Evolutionary conservation across 2,888 invertebrate species (phyloP).

Genomic region (Amitus sp.): DNA sequence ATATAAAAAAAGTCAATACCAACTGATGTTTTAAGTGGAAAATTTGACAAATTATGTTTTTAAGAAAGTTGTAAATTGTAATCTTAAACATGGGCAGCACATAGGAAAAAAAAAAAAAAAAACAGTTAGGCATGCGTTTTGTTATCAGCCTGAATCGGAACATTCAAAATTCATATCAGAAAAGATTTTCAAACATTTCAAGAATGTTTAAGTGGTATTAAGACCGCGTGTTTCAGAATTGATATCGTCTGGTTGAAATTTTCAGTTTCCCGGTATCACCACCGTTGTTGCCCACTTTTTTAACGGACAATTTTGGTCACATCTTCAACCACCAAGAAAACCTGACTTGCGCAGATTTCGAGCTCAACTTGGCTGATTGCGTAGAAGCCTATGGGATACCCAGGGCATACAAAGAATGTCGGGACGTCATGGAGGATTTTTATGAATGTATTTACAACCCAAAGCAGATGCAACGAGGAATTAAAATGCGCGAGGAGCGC

Average conservation of each 20-base stretch:
- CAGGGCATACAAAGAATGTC: constrained; percentile 73
- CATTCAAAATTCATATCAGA: no score
- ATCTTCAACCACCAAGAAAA: constrained; percentile 74
- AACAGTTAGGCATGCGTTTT: no score
- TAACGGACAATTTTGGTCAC: constrained; percentile 77
- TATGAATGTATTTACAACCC: constrained; percentile 74
- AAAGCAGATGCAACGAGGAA: constrained; percentile 71
- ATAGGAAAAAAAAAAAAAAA: no score
- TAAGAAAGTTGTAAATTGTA: no score
- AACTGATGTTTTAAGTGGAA: no score
- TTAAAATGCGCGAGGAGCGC: constrained; percentile 74
- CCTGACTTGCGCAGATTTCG: constrained; percentile 72
- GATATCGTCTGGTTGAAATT: not conserved
- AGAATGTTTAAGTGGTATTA: no score
- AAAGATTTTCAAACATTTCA: no score
- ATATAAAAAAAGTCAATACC: no score
- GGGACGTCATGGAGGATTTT: constrained; percentile 73
- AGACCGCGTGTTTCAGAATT: no score
- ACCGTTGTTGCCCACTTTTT: constrained; percentile 76
- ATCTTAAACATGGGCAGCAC: no score
- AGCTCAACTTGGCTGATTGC: constrained; percentile 79
- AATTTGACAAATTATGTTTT: no score
- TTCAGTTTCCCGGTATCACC: constrained; percentile 57
- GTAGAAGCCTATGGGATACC: constrained; percentile 82
- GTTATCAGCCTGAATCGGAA: no score